phyloP scores from a whole-genome alignment of 2,113 vertebrate genomes.

The Oreochromis niloticus region DNA sequence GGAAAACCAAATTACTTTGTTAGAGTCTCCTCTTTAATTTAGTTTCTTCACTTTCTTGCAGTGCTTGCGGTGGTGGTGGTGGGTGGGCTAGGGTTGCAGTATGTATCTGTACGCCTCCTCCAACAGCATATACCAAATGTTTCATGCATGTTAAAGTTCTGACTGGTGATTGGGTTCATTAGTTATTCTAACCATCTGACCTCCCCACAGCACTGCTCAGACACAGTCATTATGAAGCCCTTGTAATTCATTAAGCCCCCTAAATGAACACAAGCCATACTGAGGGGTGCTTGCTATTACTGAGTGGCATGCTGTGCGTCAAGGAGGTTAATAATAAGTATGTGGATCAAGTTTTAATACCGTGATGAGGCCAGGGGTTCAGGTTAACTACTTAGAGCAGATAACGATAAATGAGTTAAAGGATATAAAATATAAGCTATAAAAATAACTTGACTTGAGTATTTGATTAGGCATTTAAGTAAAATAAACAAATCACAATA shows the following conservation, averaged over 20 bases:
- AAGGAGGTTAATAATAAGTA: constrained; percentile 35
- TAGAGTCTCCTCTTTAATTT: constrained; percentile 49
- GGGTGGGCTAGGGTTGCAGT: background rate
- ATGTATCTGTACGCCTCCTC: background rate
- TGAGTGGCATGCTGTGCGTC: constrained; percentile 24
- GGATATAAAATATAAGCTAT: background rate
- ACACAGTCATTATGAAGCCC: constrained; percentile 54
- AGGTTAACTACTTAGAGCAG: background rate
- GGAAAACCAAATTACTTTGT: constrained; percentile 74
- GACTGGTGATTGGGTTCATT: constrained; percentile 58
- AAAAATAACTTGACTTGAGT: background rate
- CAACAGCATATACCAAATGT: constrained; percentile 10
- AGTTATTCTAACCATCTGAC: constrained; percentile 59
- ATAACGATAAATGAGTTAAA: background rate
- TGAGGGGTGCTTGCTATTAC: constrained; percentile 20
- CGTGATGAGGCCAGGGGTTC: background rate
- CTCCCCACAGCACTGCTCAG: constrained; percentile 43
- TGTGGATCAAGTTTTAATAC: constrained; percentile 31
- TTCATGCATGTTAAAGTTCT: constrained; percentile 26
- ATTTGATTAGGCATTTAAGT: background rate
- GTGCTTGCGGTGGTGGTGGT: background rate
- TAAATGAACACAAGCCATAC: constrained; percentile 59
- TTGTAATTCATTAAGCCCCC: constrained; percentile 68
- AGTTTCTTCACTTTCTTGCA: constrained; percentile 2
- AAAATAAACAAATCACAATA: background rate